A percentile compares a stretch with the other conserved stretches of the same genome.
phyloP scores from a whole-genome alignment of 2,797 vertebrate species.

The Spondyliosoma cantharus region DNA sequence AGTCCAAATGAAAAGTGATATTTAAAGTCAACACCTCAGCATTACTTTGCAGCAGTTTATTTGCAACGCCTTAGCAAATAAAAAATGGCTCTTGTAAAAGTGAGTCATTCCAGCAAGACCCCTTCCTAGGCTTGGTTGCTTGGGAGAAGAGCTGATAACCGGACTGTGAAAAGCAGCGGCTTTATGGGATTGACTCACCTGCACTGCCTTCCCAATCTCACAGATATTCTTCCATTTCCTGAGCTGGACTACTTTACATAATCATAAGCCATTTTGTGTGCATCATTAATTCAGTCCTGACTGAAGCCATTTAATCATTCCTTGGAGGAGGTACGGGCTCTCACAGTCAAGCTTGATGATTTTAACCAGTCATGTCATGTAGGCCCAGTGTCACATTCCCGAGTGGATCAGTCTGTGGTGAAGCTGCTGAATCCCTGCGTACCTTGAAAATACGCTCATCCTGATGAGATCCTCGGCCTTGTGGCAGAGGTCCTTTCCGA shows the following conservation, averaged over 20 bases:
- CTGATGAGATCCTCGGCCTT: constrained; percentile 58
- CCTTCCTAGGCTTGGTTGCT: constrained; percentile 25
- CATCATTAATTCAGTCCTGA: constrained; percentile 79
- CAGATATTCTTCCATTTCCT: constrained; percentile 54
- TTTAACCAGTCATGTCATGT: constrained; percentile 67
- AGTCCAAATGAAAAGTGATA: constrained; percentile 47
- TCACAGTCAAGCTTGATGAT: constrained; percentile 56
- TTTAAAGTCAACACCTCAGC: constrained; percentile 31
- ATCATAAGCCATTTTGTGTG: constrained; percentile 75
- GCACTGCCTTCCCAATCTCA: constrained; percentile 56
- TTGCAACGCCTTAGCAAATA: constrained; percentile 45
- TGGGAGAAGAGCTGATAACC: constrained; percentile 51
- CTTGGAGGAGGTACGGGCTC: constrained; percentile 59
- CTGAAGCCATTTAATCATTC: constrained; percentile 76
- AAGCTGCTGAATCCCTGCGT: constrained; percentile 28
- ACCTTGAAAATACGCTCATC: constrained; percentile 41
- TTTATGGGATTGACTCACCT: constrained; percentile 63
- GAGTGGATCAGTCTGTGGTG: constrained; percentile 40
- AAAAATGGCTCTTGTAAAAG: constrained; percentile 12
- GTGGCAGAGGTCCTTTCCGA: constrained; percentile 47
- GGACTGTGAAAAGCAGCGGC: constrained; percentile 46
- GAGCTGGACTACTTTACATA: constrained; percentile 76
- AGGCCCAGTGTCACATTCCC: constrained; percentile 54
- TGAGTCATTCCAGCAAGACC: constrained; percentile 31
- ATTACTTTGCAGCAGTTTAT: constrained; percentile 47